These are phyloP conservation scores for Pristis pectinata DNA, from an alignment of 2,797 vertebrate species.

Conservation along the genomic window DNA sequence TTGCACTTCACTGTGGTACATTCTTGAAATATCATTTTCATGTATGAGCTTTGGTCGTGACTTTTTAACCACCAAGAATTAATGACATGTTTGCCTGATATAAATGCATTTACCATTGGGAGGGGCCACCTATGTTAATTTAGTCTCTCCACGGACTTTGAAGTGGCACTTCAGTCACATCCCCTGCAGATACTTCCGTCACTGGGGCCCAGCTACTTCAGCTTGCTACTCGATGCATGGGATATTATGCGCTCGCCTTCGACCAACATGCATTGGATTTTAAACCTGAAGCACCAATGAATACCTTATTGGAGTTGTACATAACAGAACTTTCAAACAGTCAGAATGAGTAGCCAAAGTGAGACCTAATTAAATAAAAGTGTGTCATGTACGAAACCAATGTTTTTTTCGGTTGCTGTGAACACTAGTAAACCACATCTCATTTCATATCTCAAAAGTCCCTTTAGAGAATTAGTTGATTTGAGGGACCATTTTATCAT, in stretches of 20 bases:
- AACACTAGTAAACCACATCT: conserved; percentile 22
- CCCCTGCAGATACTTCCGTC: no score
- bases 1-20: background rate
- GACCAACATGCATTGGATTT: no score
- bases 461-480: conserved; percentile 27
- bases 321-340: background rate
- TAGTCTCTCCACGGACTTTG: background rate
- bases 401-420: background rate
- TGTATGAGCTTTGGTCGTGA: background rate
- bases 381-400: background rate
- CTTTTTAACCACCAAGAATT: background rate
- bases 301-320: background rate
- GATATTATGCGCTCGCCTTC: background rate
- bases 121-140: background rate
- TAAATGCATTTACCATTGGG: background rate
- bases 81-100: background rate
- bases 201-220: background rate
- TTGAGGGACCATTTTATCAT: conserved; percentile 22
- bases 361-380: background rate
- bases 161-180: background rate
- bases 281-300: background rate
- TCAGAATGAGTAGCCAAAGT: background rate
- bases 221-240: background rate
- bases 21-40: background rate
- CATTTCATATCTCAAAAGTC: conserved; percentile 26